Evolutionary conservation across 2,888 invertebrate genomes (phyloP).

Genomic region (Nycteola revayana): DNA sequence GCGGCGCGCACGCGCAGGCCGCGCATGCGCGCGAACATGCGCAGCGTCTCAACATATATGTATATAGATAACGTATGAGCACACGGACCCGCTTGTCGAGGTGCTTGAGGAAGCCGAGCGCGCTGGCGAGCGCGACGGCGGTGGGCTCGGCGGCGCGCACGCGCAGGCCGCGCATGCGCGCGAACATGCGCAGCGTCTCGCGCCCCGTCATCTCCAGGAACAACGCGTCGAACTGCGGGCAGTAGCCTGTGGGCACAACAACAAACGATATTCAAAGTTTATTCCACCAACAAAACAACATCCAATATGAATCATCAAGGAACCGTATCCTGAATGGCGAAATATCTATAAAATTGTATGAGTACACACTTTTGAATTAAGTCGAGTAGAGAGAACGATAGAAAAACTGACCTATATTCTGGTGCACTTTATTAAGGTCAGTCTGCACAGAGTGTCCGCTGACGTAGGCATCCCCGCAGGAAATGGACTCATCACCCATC

Average conservation of each 20-base stretch:
- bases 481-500: slow-evolving; percentile 89
- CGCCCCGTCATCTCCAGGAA: slow-evolving; percentile 87
- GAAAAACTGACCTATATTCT: slow-evolving; percentile 79
- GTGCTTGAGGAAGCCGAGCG: slow-evolving; percentile 83
- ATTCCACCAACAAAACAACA: too few relatives aligned
- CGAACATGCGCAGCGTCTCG: slow-evolving; percentile 85
- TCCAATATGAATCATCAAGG: too few relatives aligned
- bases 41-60: slow-evolving; percentile 86
- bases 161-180: slow-evolving; percentile 83
- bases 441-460: slow-evolving; percentile 77
- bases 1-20: slow-evolving; percentile 74
- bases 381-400: too few relatives aligned
- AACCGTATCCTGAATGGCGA: too few relatives aligned
- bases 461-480: slow-evolving; percentile 87
- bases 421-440: slow-evolving; percentile 81
- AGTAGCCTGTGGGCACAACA: too few relatives aligned
- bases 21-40: slow-evolving; percentile 85
- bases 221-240: slow-evolving; percentile 89
- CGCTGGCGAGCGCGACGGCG: slow-evolving; percentile 69
- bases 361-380: too few relatives aligned
- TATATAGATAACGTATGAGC: too few relatives aligned
- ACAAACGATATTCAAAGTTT: too few relatives aligned
- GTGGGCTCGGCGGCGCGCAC: slow-evolving; percentile 48
- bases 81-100: slow-evolving; percentile 85
- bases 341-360: too few relatives aligned